These are phyloP conservation scores for Pyxicephalus adspersus DNA, from an alignment of 2,113 vertebrate species.

Conservation along the genomic window DNA sequence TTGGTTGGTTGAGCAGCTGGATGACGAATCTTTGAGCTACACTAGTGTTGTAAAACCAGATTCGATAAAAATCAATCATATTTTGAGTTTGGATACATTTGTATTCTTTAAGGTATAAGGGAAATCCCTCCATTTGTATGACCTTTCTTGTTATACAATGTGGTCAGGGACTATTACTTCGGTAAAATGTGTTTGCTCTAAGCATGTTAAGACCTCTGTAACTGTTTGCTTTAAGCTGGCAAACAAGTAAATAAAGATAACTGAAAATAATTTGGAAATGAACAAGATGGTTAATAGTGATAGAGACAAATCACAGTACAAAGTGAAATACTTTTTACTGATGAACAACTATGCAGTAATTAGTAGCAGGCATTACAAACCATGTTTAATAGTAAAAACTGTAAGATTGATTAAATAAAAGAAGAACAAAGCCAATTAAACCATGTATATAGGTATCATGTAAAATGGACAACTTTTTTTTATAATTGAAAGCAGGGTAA, in stretches of 20 bases:
- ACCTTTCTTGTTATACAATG: neutral
- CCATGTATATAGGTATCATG: too few species aligned
- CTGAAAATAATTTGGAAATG: neutral
- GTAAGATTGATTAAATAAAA: too few species aligned
- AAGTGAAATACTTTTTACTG: neutral
- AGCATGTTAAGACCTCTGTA: neutral
- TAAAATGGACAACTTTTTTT: too few species aligned
- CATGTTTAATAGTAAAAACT: neutral
- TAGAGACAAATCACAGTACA: neutral
- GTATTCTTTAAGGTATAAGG: neutral
- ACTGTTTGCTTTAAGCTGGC: neutral
- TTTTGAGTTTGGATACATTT: neutral
- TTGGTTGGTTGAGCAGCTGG: too few species aligned
- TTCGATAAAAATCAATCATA: neutral
- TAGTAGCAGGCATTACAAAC: neutral
- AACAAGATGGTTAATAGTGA: constrained; percentile 4
- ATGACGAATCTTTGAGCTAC: too few species aligned
- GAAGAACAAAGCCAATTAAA: too few species aligned
- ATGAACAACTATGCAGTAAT: neutral
- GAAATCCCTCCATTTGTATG: neutral
- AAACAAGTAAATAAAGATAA: constrained; percentile 30
- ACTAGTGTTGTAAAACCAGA: neutral
- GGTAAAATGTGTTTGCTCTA: neutral
- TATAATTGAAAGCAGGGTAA: too few species aligned
- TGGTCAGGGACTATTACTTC: constrained; percentile 16